Evolutionary conservation across 2,888 invertebrate species (phyloP), one percentile per base, ranked within the genome.

Genomic region (Neelides folsomi): DNA sequence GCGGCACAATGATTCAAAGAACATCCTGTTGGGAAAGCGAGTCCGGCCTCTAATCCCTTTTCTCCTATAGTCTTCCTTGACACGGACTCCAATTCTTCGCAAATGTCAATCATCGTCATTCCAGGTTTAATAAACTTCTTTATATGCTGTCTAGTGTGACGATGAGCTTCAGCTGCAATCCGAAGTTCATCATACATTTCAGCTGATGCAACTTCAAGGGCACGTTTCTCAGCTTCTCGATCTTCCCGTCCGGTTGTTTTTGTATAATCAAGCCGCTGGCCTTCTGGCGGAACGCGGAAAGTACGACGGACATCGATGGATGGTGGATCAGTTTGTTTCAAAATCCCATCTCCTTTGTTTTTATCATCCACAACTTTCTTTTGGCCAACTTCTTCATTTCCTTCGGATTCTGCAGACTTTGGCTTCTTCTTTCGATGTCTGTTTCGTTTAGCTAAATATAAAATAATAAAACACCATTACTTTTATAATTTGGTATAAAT

Each of bases 41-140:
- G 72, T 0, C 89, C 98, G 1, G 97, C 92, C 65, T 93, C 85
- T 7, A 98, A 74, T 1, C 94, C 95, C 67, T 93, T 86, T 71
- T 98, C 98, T 18, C 83, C 86, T 64, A 98, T 97, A 56, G 97
- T 73, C 66, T 81, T 82, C 27, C 98, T 79, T 3, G 94, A 88
- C 5, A 87, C 92, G 15, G 81, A 81, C 71, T 98, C 98, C 51
- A 98, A 74, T 67, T 93, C 90, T 70, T 97, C 94, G 70, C 94
- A 95, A 63, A 98, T 97, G 71, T 97, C 81, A 66, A 95, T 93
- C 95, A 99, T 97, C 0, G 86, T 88, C 93, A 97, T 94, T 51
- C 97, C 98, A 0, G 98, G 94, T 71, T 94, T 93, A 41, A 98
- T 88, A 80, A 84, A 93, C 51, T 83, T 80, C 68, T 85, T 85